These are phyloP conservation scores for Panulirus ornatus DNA, from an alignment of 1,140 invertebrate genomes.

Conservation along the genomic window DNA sequence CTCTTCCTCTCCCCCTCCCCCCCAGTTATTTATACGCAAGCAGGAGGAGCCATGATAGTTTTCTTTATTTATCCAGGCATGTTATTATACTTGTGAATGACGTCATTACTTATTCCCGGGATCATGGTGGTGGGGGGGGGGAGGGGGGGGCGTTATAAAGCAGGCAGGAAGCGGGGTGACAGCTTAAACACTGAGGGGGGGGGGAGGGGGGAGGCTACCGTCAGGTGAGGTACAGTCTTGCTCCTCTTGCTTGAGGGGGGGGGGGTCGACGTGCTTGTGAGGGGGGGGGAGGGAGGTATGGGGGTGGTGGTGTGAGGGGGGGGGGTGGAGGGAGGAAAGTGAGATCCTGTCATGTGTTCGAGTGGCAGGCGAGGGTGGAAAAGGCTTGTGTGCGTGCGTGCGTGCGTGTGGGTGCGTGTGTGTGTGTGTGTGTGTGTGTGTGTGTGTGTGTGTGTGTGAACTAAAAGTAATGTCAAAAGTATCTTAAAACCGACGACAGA, in stretches of 20 bases:
- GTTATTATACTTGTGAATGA: slow-evolving; percentile 21
- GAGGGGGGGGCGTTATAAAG: slow-evolving; percentile 4
- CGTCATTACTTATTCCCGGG: slow-evolving; percentile 8
- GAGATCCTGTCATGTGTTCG: neutral
- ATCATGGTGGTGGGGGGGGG: slow-evolving; percentile 1
- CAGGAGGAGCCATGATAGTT: neutral
- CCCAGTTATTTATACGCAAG: neutral
- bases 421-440: too few relatives aligned
- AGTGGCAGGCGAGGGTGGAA: too few relatives aligned
- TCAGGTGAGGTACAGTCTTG: neutral
- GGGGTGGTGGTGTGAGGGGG: too few relatives aligned
- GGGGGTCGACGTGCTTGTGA: too few relatives aligned
- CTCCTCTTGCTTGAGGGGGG: neutral
- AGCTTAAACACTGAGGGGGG: neutral
- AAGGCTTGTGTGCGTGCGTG: too few relatives aligned
- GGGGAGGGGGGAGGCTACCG: neutral
- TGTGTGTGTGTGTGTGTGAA: too few relatives aligned
- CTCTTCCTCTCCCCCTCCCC: neutral
- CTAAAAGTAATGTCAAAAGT: too few relatives aligned
- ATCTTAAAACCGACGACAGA: too few relatives aligned
- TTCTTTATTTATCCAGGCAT: slow-evolving; percentile 4
- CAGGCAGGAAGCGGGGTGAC: slow-evolving; percentile 13
- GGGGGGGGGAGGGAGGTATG: neutral
- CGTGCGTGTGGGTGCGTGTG: too few relatives aligned
- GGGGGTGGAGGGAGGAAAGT: neutral